phyloP scores from a whole-genome alignment of 2,113 vertebrate species.

The Psilopsiagon aymara region DNA sequence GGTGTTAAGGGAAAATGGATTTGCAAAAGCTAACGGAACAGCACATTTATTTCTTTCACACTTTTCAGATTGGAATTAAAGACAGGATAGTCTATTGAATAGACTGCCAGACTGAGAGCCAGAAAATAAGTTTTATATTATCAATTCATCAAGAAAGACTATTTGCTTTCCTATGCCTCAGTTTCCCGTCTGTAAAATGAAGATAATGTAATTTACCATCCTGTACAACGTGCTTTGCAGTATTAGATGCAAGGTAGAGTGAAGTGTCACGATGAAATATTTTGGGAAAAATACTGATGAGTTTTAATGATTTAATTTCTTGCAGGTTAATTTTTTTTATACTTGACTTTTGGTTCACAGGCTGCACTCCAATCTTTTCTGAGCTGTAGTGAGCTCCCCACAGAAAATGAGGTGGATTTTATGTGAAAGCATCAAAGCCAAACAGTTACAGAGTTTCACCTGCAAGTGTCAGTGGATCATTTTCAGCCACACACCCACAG shows the following conservation, averaged over 20 bases:
- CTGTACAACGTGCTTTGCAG: background rate
- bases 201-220: conserved; percentile 62
- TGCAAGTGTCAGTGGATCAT: background rate
- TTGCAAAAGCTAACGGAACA: conserved; percentile 56
- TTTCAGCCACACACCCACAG: background rate
- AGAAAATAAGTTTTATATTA: conserved; percentile 50
- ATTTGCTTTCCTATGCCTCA: conserved; percentile 60
- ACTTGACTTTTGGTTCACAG: conserved; percentile 6
- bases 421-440: background rate
- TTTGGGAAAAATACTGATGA: conserved; percentile 38
- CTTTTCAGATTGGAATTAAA: conserved; percentile 62
- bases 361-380: background rate
- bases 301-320: conserved; percentile 62
- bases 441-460: background rate
- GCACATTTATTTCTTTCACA: conserved; percentile 48
- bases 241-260: conserved; percentile 20
- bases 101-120: conserved; percentile 34
- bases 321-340: conserved; percentile 18
- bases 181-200: conserved; percentile 61
- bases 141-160: conserved; percentile 40
- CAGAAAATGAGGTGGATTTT: conserved; percentile 9
- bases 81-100: conserved; percentile 40
- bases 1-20: conserved; percentile 30
- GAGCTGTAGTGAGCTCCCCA: background rate
- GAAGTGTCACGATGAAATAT: conserved; percentile 34